A percentile compares a stretch with the other conserved stretches of the same genome.
These are phyloP conservation scores for Ricordea florida DNA, from an alignment of 92 coral and sea anemone genomes.

Conservation along the genomic window DNA sequence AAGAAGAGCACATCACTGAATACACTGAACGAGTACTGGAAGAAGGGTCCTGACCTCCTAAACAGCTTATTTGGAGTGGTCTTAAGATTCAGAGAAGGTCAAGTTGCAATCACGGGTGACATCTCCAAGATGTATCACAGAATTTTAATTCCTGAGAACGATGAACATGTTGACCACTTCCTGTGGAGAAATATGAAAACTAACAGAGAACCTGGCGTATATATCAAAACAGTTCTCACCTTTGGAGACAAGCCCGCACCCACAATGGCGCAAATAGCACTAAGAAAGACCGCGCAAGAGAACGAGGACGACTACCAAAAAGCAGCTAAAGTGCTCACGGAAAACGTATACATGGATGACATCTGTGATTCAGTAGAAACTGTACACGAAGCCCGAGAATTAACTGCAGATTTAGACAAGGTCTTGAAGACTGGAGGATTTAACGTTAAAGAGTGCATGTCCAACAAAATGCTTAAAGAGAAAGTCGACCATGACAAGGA, in stretches of 20 bases:
- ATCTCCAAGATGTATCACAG: too few species aligned
- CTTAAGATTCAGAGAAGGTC: slow-evolving; percentile 50
- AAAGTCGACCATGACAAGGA: background rate
- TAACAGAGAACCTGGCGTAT: slow-evolving; percentile 44
- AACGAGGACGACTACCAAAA: slow-evolving; percentile 12
- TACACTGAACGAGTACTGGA: slow-evolving; percentile 64
- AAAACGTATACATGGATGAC: slow-evolving; percentile 67
- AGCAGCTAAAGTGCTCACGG: slow-evolving; percentile 57
- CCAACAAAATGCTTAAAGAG: slow-evolving; percentile 19
- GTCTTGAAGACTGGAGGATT: slow-evolving; percentile 55
- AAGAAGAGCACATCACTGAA: too few species aligned
- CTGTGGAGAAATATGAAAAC: slow-evolving; percentile 45
- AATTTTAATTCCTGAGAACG: slow-evolving; percentile 38
- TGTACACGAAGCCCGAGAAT: slow-evolving; percentile 35
- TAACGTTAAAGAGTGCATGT: slow-evolving; percentile 61
- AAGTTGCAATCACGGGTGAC: slow-evolving; percentile 38
- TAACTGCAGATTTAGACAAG: slow-evolving; percentile 46
- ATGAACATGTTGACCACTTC: slow-evolving; percentile 56
- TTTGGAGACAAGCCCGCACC: slow-evolving; percentile 79
- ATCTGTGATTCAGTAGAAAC: slow-evolving; percentile 62
- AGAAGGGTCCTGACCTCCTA: slow-evolving; percentile 1
- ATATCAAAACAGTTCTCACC: slow-evolving; percentile 60
- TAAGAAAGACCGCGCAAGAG: slow-evolving; percentile 57
- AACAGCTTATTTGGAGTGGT: slow-evolving; percentile 57
- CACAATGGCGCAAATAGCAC: slow-evolving; percentile 53